These are phyloP conservation scores for Nematolebias whitei DNA, from an alignment of 2,113 vertebrate genomes.

Conservation along the genomic window DNA sequence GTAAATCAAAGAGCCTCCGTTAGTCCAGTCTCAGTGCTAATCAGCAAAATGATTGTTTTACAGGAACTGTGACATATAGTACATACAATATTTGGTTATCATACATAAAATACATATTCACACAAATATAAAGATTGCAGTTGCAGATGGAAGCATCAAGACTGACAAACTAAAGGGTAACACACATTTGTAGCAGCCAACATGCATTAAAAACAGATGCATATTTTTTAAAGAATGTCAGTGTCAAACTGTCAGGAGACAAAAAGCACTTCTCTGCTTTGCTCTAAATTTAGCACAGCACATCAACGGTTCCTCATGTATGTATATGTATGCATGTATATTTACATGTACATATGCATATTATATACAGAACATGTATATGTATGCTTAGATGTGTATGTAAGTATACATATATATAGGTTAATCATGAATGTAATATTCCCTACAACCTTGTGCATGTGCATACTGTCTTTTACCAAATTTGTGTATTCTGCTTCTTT, in stretches of 20 bases:
- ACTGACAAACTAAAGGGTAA: conserved; percentile 20
- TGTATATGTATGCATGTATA: too few species aligned
- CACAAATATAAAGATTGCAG: conserved; percentile 17
- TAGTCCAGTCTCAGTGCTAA: conserved; percentile 52
- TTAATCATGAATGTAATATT: too few species aligned
- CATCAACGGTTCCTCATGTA: neutral
- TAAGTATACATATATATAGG: too few species aligned
- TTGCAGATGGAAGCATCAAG: conserved; percentile 36
- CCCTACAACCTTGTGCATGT: too few species aligned
- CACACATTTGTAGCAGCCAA: conserved; percentile 16
- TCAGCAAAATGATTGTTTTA: conserved; percentile 20
- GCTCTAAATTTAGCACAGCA: neutral
- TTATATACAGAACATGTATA: too few species aligned
- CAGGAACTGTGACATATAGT: conserved; percentile 7
- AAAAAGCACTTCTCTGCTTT: neutral
- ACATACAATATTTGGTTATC: conserved; percentile 29
- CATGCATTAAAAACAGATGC: neutral
- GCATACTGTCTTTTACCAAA: too few species aligned
- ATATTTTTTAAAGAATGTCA: conserved; percentile 4
- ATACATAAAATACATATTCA: conserved; percentile 34
- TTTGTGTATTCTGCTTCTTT: too few species aligned
- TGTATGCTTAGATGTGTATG: too few species aligned
- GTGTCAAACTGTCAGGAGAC: neutral
- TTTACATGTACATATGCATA: too few species aligned
- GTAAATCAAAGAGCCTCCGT: conserved; percentile 63